Percentiles rank a stretch among this genome's conserved stretches.
phyloP scores from a whole-genome alignment of 2,888 invertebrate species.

The Pachycephus smyrnensis region DNA sequence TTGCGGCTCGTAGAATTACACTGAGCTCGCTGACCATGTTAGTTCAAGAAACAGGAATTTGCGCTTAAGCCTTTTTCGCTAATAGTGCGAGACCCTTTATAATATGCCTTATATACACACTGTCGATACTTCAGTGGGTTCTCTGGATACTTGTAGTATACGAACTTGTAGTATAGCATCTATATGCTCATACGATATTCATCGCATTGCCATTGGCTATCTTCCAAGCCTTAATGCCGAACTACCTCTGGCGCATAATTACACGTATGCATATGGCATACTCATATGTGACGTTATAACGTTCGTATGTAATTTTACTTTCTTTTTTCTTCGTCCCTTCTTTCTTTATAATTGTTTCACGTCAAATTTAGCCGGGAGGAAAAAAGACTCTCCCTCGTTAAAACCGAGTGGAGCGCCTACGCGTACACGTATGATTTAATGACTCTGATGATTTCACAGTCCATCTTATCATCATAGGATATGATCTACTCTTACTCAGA shows the following conservation, averaged over 20 bases:
- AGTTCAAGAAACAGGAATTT: constrained; percentile 51
- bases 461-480: not conserved
- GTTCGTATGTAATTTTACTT: not conserved
- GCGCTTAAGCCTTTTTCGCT: constrained; percentile 42
- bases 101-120: not conserved
- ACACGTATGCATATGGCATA: not conserved
- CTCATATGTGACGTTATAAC: not conserved
- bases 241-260: not conserved
- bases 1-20: constrained; percentile 23
- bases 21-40: constrained; percentile 30
- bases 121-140: not conserved
- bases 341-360: not conserved
- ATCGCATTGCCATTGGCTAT: not conserved
- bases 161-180: not conserved
- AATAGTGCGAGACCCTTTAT: not conserved
- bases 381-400: not conserved
- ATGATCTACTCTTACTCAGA: not conserved
- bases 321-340: not conserved
- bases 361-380: not conserved
- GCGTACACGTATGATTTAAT: not conserved
- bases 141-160: not conserved
- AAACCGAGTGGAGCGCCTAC: not conserved
- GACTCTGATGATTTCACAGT: not conserved
- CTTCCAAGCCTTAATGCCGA: not conserved
- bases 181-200: not conserved